Conservation (phyloP, 2,113 vertebrate species). For the Girardinichthys multiradiatus region DNA sequence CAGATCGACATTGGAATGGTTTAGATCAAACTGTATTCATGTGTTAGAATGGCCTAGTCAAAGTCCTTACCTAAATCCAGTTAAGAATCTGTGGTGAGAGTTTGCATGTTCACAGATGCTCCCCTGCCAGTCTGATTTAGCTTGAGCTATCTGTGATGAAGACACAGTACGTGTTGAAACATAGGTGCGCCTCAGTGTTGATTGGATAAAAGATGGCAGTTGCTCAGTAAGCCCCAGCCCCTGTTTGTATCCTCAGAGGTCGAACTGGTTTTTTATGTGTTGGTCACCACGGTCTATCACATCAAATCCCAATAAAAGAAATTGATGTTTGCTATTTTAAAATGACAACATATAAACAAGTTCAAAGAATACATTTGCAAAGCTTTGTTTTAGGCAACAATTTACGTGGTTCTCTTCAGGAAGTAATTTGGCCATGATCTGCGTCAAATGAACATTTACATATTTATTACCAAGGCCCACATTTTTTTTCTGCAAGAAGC, state of each 20-base stretch:
- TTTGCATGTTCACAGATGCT: neutral
- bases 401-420: neutral
- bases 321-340: neutral
- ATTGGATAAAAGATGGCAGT: neutral
- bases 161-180: neutral
- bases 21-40: no score
- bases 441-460: neutral
- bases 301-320: neutral
- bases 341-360: no score
- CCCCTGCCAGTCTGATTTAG: neutral
- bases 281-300: neutral
- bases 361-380: neutral
- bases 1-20: no score
- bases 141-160: no score
- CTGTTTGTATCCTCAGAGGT: neutral
- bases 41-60: neutral
- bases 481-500: neutral
- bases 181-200: neutral
- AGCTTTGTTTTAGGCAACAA: neutral
- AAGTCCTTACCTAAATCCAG: neutral
- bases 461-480: neutral
- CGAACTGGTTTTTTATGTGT: neutral
- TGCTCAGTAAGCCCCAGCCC: neutral
- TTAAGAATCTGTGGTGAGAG: neutral
- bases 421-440: neutral